A percentile compares a stretch with the other conserved stretches of the same genome.
Conservation (phyloP, 1,140 invertebrate genomes). For the Drosophila rufa region DNA sequence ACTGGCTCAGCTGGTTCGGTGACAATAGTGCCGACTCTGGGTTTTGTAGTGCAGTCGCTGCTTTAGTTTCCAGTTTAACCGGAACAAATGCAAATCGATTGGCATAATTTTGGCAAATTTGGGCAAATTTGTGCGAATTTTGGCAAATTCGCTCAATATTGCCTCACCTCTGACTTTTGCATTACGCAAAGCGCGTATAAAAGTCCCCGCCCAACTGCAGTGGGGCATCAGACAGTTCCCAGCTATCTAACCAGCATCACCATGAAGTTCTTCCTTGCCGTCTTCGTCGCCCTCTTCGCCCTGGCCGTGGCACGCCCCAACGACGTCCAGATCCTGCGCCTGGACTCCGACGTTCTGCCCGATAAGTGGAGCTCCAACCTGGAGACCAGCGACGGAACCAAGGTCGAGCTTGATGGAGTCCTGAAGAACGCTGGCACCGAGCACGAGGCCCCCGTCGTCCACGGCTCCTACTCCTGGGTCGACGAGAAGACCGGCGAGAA, state of each 20-base stretch:
- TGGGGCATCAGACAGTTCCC: slow-evolving; percentile 47
- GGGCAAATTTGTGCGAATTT: slow-evolving; percentile 6
- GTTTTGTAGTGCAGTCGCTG: slow-evolving; percentile 13
- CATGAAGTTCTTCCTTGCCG: slow-evolving; percentile 67
- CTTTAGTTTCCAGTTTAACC: slow-evolving; percentile 50
- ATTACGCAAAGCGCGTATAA: slow-evolving; percentile 32
- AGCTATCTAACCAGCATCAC: slow-evolving; percentile 46
- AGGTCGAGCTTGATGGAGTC: slow-evolving; percentile 65
- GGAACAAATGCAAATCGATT: slow-evolving; percentile 44
- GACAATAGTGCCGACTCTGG: slow-evolving; percentile 12
- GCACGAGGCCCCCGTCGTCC: slow-evolving; percentile 53
- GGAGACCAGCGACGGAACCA: slow-evolving; percentile 88
- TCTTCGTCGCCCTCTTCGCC: slow-evolving; percentile 60
- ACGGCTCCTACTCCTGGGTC: slow-evolving; percentile 47
- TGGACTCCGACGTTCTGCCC: slow-evolving; percentile 16
- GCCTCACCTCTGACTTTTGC: slow-evolving; percentile 52
- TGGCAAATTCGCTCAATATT: neutral
- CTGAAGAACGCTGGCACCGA: slow-evolving; percentile 39
- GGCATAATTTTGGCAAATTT: slow-evolving; percentile 15
- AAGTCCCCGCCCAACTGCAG: slow-evolving; percentile 33
- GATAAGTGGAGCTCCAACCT: slow-evolving; percentile 8
- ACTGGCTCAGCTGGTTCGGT: slow-evolving; percentile 27
- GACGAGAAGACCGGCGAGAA: slow-evolving; percentile 57
- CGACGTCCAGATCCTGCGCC: neutral
- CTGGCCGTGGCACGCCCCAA: slow-evolving; percentile 43